Conservation (phyloP, 2,888 invertebrate genomes). For the Osmoderma eremita region DNA sequence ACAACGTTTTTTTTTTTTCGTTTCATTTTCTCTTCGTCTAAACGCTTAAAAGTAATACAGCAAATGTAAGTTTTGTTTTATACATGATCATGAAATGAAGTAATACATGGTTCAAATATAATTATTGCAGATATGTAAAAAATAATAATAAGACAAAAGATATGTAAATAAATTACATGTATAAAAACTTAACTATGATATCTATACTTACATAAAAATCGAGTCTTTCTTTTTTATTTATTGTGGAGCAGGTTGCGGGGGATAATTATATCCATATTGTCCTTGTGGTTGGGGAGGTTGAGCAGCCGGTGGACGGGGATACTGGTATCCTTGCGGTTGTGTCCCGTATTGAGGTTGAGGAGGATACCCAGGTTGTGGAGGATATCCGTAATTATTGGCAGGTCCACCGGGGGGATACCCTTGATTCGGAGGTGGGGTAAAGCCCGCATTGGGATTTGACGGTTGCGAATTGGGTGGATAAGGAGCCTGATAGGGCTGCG, state of each 20-base stretch:
- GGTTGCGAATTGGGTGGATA: slow-evolving; percentile 65
- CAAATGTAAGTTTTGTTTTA: too few species aligned
- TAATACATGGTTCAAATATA: too few species aligned
- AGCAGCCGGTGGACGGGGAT: slow-evolving; percentile 73
- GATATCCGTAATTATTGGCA: slow-evolving; percentile 64
- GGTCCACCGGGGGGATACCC: slow-evolving; percentile 57
- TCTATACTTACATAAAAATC: too few species aligned
- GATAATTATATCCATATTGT: slow-evolving; percentile 80
- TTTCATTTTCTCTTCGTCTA: too few species aligned
- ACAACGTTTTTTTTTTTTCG: neutral
- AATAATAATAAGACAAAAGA: too few species aligned
- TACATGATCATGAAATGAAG: too few species aligned
- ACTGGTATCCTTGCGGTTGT: slow-evolving; percentile 73
- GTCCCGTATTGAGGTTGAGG: slow-evolving; percentile 70
- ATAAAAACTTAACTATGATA: too few species aligned
- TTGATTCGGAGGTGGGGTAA: slow-evolving; percentile 64
- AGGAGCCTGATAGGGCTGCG: slow-evolving; percentile 69
- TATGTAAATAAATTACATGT: too few species aligned
- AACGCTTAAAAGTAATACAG: too few species aligned
- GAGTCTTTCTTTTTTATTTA: slow-evolving; percentile 57
- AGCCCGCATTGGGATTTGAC: slow-evolving; percentile 64
- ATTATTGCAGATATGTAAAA: too few species aligned
- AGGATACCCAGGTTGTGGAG: slow-evolving; percentile 70
- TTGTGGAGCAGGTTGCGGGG: slow-evolving; percentile 78
- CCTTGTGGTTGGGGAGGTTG: slow-evolving; percentile 79